Evolutionary conservation across 2,888 invertebrate genomes (phyloP).

Genomic region (Oasisia sp.): DNA sequence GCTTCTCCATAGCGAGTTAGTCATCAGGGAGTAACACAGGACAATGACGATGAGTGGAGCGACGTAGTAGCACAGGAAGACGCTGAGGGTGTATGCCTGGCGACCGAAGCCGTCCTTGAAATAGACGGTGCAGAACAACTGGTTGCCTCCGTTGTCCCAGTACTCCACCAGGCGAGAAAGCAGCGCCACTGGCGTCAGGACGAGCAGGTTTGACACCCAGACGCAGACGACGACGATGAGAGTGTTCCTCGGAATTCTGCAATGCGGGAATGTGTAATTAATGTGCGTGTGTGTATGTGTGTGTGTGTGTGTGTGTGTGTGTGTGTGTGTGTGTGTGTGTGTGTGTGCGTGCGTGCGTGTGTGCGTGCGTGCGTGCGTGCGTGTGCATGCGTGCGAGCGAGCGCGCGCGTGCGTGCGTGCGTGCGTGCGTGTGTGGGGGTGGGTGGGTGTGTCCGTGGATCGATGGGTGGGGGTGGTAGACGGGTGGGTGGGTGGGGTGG

Average conservation of each 20-base stretch:
- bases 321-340: too few relatives aligned
- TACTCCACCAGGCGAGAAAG: conserved; percentile 28
- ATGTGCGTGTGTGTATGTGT: neutral
- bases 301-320: neutral
- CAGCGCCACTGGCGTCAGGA: conserved; percentile 29
- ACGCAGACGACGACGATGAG: conserved; percentile 27
- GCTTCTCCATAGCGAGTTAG: conserved; percentile 32
- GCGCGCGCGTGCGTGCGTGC: too few relatives aligned
- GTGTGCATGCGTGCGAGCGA: too few relatives aligned
- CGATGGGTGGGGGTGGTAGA: too few relatives aligned
- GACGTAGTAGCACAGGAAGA: conserved; percentile 35
- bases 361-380: too few relatives aligned
- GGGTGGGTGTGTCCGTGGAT: too few relatives aligned
- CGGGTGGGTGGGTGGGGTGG: too few relatives aligned
- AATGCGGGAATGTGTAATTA: neutral
- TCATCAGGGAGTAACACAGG: conserved; percentile 38
- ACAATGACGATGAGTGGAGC: conserved; percentile 35
- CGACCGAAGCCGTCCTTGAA: conserved; percentile 17
- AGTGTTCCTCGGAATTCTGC: conserved; percentile 33
- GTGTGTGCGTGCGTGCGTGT: too few relatives aligned
- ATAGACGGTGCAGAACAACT: conserved; percentile 30
- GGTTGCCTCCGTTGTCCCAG: conserved; percentile 30
- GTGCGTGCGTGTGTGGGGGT: too few relatives aligned
- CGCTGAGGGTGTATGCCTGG: conserved; percentile 31
- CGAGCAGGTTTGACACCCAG: conserved; percentile 33